Conservation (phyloP, 2,888 invertebrate genomes). For the Philopedon plagiatum region DNA sequence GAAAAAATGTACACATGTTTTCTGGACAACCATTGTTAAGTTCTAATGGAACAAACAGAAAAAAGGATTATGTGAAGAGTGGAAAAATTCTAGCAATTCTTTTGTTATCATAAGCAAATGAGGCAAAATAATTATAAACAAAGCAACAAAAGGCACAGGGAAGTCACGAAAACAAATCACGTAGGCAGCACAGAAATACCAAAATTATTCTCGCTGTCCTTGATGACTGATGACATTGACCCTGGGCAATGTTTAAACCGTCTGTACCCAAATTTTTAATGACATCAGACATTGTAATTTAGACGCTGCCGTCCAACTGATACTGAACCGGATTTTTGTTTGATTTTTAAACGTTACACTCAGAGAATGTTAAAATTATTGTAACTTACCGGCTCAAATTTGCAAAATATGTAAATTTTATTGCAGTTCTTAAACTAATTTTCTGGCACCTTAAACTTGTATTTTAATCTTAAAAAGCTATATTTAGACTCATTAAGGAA, state of each 20-base stretch:
- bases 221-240: conserved; percentile 40
- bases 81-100: too few species aligned
- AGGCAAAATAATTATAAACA: neutral
- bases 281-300: conserved; percentile 8
- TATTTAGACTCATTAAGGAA: too few species aligned
- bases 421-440: neutral
- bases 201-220: conserved; percentile 15
- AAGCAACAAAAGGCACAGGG: neutral
- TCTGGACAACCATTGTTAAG: too few species aligned
- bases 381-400: neutral
- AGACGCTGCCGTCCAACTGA: neutral
- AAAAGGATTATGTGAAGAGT: too few species aligned
- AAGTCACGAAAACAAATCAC: neutral
- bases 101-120: too few species aligned
- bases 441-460: too few species aligned
- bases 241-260: conserved; percentile 22
- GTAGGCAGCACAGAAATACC: neutral
- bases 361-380: neutral
- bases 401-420: neutral
- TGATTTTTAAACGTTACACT: neutral
- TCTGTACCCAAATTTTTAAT: conserved; percentile 9
- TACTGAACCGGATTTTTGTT: neutral
- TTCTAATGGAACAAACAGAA: too few species aligned
- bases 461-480: too few species aligned
- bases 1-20: too few species aligned